Conservation (phyloP, 2,113 vertebrate genomes). For the Oceanodroma tethys region DNA sequence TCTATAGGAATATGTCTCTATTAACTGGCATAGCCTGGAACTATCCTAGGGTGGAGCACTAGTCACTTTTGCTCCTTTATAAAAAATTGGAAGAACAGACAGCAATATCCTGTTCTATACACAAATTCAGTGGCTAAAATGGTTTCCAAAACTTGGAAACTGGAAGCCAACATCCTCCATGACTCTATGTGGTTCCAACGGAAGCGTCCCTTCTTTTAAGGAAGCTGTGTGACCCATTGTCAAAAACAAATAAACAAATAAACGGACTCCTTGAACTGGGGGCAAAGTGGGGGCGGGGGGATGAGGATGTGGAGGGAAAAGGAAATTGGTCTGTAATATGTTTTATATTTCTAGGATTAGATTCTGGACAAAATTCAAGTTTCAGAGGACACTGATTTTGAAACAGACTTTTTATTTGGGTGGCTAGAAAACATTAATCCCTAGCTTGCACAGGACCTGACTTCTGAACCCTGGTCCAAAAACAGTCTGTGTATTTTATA, state of each 20-base stretch:
- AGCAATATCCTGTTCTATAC: background rate
- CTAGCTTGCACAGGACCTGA: background rate
- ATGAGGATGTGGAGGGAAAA: background rate
- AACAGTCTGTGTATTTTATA: background rate
- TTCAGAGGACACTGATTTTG: background rate
- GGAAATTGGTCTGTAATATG: background rate
- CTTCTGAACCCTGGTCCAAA: background rate
- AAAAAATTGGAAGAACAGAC: background rate
- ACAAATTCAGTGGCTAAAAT: background rate
- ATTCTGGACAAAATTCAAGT: background rate
- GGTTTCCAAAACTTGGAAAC: background rate
- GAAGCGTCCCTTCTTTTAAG: background rate
- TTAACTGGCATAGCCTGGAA: background rate
- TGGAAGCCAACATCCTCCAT: background rate
- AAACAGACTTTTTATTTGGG: background rate
- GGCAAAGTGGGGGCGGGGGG: accelerated
- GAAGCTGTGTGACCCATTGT: background rate
- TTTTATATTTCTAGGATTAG: background rate
- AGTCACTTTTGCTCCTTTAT: background rate
- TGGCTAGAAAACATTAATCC: background rate
- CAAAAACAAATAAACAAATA: background rate
- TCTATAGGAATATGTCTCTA: background rate
- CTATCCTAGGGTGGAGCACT: background rate
- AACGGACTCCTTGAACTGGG: accelerated
- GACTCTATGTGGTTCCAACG: background rate